These are phyloP conservation scores for Leistus spinibarbis DNA, from an alignment of 2,888 invertebrate genomes.

Conservation along the genomic window DNA sequence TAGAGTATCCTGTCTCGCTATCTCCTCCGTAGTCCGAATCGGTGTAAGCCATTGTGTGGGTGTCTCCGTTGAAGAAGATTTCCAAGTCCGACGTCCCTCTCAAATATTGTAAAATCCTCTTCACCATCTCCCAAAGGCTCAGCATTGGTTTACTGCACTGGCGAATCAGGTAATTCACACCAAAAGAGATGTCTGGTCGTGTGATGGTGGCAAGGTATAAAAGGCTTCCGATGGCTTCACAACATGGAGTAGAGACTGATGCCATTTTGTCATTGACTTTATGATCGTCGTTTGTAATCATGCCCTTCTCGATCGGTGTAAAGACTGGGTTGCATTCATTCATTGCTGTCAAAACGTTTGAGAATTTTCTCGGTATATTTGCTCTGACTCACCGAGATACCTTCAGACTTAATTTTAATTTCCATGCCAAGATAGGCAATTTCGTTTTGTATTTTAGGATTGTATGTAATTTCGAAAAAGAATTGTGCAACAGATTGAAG, in stretches of 20 bases:
- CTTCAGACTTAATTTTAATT: no score
- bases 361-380: no score
- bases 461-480: no score
- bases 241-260: background rate
- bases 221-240: conserved; percentile 28
- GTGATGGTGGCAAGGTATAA: conserved; percentile 25
- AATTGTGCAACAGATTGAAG: no score
- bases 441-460: no score
- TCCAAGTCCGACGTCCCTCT: conserved; percentile 36
- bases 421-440: no score
- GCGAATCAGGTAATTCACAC: conserved; percentile 25
- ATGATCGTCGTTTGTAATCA: no score
- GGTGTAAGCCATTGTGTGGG: conserved; percentile 31
- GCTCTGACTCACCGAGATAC: no score
- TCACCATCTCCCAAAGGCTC: conserved; percentile 32
- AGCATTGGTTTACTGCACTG: conserved; percentile 6
- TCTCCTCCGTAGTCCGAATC: conserved; percentile 42
- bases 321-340: no score
- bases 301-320: no score
- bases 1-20: conserved; percentile 36
- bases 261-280: no score
- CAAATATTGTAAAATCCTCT: conserved; percentile 38
- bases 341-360: no score
- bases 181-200: conserved; percentile 25
- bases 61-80: conserved; percentile 38